Evolutionary conservation across 2,113 vertebrate genomes (phyloP).

Genomic region (Erythrolamprus reginae): DNA sequence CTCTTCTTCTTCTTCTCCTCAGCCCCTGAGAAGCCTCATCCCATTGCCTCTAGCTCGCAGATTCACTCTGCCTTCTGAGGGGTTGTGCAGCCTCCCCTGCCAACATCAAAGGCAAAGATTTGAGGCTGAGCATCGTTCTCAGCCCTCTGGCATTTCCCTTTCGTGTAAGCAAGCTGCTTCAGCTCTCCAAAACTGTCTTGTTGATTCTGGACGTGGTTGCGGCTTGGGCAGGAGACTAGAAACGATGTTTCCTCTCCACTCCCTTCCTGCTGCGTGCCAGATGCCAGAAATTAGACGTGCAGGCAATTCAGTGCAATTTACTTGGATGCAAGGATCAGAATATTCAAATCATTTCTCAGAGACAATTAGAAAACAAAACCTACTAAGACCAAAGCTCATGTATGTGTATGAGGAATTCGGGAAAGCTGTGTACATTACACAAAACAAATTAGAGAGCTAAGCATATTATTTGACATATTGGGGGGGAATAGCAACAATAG

Average conservation of each 20-base stretch:
- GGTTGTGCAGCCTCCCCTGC: not conserved
- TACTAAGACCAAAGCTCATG: not conserved
- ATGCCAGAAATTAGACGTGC: not conserved
- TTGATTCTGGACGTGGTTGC: not conserved
- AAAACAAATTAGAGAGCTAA: not conserved
- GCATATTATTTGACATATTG: not conserved
- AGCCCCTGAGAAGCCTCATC: not conserved
- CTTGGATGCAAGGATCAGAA: not conserved
- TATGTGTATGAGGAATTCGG: not conserved
- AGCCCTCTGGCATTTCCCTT: not conserved
- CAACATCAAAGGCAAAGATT: not conserved
- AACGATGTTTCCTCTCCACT: not conserved
- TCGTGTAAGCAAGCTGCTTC: not conserved
- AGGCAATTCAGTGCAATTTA: not conserved
- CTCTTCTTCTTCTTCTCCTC: too few species aligned
- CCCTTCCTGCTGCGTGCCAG: not conserved
- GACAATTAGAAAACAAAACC: not conserved
- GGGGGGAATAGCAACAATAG: not conserved
- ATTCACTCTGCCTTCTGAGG: not conserved
- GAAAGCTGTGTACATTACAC: not conserved
- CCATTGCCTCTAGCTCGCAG: not conserved
- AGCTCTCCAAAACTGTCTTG: not conserved
- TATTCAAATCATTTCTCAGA: not conserved
- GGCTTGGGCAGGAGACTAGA: not conserved
- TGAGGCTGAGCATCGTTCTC: not conserved